Evolutionary conservation across 2,888 invertebrate species (phyloP).

Genomic region (Drosophila pseudotakahashii): DNA sequence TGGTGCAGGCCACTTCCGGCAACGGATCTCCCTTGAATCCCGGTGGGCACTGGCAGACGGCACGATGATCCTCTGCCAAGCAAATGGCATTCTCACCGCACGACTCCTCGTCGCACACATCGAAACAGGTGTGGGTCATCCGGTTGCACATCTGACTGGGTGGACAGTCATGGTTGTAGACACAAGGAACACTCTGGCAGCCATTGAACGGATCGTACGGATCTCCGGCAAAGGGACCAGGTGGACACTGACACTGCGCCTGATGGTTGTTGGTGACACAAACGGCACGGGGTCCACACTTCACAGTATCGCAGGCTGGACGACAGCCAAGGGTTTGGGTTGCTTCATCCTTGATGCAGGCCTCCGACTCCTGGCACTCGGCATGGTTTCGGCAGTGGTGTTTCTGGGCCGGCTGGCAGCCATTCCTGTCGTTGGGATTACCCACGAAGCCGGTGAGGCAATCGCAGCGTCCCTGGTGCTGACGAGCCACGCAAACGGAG

Average conservation of each 20-base stretch:
- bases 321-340: slow-evolving; percentile 88
- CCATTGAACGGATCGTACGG: slow-evolving; percentile 91
- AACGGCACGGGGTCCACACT: slow-evolving; percentile 94
- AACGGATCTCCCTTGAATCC: slow-evolving; percentile 92
- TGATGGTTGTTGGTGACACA: slow-evolving; percentile 95
- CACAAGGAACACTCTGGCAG: slow-evolving; percentile 92
- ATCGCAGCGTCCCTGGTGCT: slow-evolving; percentile 92
- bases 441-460: slow-evolving; percentile 93
- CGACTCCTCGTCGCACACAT: slow-evolving; percentile 91
- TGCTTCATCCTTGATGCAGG: slow-evolving; percentile 87
- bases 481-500: slow-evolving; percentile 90
- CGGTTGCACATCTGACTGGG: slow-evolving; percentile 92
- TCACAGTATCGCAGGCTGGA: slow-evolving; percentile 90
- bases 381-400: slow-evolving; percentile 92
- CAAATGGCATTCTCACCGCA: slow-evolving; percentile 96
- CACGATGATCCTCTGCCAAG: slow-evolving; percentile 92
- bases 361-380: slow-evolving; percentile 93
- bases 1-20: slow-evolving; percentile 92
- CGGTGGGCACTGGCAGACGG: slow-evolving; percentile 93
- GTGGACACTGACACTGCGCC: slow-evolving; percentile 95
- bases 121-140: slow-evolving; percentile 91
- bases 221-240: slow-evolving; percentile 93
- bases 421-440: slow-evolving; percentile 94
- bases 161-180: slow-evolving; percentile 94
- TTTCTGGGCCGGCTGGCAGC: slow-evolving; percentile 90